These are phyloP conservation scores for Dicerorhinus sumatrensis DNA, from an alignment of 2,113 vertebrate genomes.

Conservation along the genomic window DNA sequence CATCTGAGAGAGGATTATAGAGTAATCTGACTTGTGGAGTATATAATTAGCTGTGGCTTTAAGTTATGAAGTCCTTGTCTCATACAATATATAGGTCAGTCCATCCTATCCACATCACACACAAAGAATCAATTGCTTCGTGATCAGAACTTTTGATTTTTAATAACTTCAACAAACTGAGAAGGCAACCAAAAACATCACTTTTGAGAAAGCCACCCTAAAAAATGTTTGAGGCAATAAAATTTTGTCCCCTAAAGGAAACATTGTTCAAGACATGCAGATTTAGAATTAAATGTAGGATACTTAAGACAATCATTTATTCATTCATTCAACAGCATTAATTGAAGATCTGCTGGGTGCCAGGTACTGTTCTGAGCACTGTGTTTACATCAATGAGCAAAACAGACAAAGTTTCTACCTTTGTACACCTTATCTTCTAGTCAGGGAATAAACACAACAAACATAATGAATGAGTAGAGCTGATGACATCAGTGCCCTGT, in stretches of 20 bases:
- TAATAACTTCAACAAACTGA: not conserved
- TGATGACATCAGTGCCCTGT: not conserved
- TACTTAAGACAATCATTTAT: not conserved
- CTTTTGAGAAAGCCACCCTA: not conserved
- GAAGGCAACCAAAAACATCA: conserved; percentile 21
- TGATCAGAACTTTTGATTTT: not conserved
- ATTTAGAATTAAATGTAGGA: conserved; percentile 3
- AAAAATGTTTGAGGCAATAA: not conserved
- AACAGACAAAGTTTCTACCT: not conserved
- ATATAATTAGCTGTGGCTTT: not conserved
- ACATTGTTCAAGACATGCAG: not conserved
- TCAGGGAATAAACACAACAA: not conserved
- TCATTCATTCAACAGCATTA: not conserved
- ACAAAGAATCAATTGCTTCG: not conserved
- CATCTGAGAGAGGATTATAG: not conserved
- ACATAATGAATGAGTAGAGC: not conserved
- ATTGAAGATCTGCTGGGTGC: not conserved
- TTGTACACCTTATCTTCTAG: not conserved
- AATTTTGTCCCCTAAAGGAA: not conserved
- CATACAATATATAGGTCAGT: not conserved
- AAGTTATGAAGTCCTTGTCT: not conserved
- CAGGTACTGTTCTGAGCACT: not conserved
- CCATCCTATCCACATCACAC: not conserved
- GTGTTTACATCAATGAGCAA: not conserved
- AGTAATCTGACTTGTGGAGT: not conserved